Conservation (phyloP, 2,888 invertebrate genomes). For the Molanna angustata region DNA sequence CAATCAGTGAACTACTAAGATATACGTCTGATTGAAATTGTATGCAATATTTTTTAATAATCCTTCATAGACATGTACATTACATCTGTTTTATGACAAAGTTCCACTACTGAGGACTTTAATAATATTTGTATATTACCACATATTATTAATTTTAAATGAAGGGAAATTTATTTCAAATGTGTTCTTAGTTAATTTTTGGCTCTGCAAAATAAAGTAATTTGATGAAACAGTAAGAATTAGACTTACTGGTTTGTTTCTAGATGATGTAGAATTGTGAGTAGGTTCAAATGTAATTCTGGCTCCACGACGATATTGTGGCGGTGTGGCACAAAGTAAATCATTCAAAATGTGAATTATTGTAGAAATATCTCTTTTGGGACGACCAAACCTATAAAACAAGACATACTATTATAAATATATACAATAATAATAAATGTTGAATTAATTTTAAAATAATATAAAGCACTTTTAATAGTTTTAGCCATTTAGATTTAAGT, state of each 20-base stretch:
- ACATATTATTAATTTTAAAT: no score
- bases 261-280: conserved; percentile 23
- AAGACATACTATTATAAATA: not conserved
- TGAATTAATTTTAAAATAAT: not conserved
- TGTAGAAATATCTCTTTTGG: conserved; percentile 90
- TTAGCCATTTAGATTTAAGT: not conserved
- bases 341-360: conserved; percentile 96
- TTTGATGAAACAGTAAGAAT: no score
- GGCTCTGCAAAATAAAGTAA: no score
- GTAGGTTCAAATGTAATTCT: conserved; percentile 51
- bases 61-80: no score
- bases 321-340: conserved; percentile 82
- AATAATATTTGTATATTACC: no score
- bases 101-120: no score
- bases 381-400: conserved; percentile 68
- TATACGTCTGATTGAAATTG: no score
- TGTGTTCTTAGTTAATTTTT: no score
- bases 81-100: no score
- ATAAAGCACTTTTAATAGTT: not conserved
- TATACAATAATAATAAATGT: conserved; percentile 1
- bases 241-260: conserved; percentile 23
- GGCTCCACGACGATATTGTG: conserved; percentile 57
- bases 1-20: no score
- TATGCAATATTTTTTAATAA: no score
- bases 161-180: no score